Conservation (phyloP, 1,140 invertebrate species). For the Trachelipus rathkii region DNA sequence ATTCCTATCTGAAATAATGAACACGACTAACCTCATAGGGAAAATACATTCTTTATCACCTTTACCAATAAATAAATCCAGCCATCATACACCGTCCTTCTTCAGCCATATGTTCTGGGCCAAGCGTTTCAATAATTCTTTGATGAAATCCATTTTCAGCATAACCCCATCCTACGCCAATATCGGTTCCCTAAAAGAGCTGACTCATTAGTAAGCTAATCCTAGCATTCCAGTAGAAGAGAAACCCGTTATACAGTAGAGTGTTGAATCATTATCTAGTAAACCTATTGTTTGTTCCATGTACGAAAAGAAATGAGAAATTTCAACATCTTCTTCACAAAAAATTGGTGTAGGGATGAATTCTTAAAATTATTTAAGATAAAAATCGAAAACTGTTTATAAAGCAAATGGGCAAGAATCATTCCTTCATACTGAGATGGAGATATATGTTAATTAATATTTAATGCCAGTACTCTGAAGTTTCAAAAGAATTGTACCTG, state of each 20-base stretch:
- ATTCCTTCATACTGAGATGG: background rate
- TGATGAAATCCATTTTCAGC: background rate
- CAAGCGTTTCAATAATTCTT: background rate
- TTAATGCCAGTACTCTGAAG: background rate
- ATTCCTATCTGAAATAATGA: background rate
- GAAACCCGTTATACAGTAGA: conserved; percentile 14
- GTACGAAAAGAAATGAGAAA: conserved; percentile 24
- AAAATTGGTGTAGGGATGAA: background rate
- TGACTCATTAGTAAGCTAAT: background rate
- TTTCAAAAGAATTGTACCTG: background rate
- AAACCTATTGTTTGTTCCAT: background rate
- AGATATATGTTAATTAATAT: background rate
- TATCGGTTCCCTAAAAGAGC: background rate
- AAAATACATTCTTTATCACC: background rate
- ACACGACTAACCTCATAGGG: background rate
- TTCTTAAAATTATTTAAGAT: background rate
- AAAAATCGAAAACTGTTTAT: background rate
- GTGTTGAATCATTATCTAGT: background rate
- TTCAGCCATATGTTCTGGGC: background rate
- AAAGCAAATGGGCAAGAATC: conserved; percentile 4
- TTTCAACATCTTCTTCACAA: conserved; percentile 6
- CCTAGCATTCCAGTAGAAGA: background rate
- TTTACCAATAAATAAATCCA: background rate
- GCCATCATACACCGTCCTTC: too few species aligned
- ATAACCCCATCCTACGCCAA: conserved; percentile 15